A percentile compares a stretch with the other conserved stretches of the same genome.
phyloP scores from a whole-genome alignment of 2,888 invertebrate genomes.

The Nowickia ferox region DNA sequence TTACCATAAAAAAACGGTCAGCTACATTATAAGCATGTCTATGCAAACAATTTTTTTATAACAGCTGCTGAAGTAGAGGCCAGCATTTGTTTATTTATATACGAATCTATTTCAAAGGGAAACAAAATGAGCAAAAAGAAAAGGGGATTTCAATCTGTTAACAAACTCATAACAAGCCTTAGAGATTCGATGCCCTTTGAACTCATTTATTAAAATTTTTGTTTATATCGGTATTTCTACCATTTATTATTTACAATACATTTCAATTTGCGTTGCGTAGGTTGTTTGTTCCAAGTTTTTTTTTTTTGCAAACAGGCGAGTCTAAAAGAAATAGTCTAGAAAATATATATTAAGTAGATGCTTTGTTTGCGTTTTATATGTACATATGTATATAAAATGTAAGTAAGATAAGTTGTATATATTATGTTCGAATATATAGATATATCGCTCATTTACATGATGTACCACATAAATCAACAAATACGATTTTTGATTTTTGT shows the following conservation, averaged over 20 bases:
- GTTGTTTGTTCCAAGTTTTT: not conserved
- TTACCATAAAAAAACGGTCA: no score
- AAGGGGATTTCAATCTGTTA: not conserved
- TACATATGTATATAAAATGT: no score
- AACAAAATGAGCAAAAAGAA: slow-evolving; percentile 1
- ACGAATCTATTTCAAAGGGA: no score
- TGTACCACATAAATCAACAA: no score
- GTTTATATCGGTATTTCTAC: not conserved
- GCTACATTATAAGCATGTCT: not conserved
- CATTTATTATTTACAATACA: slow-evolving; percentile 20
- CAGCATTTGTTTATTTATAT: slow-evolving; percentile 3
- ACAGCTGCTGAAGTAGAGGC: slow-evolving; percentile 12
- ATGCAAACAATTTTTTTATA: not conserved
- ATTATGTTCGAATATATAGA: no score
- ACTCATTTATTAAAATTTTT: slow-evolving; percentile 36
- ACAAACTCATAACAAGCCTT: slow-evolving; percentile 6
- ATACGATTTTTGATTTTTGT: no score
- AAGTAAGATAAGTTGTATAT: no score
- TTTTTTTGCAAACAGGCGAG: not conserved
- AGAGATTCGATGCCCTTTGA: slow-evolving; percentile 47
- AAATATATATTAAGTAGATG: not conserved
- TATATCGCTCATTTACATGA: no score
- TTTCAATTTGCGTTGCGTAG: not conserved
- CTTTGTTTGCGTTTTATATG: not conserved
- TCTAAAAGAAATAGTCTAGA: not conserved